These are phyloP conservation scores for Porites rus DNA, from an alignment of 92 coral and sea anemone genomes.

Conservation along the genomic window DNA sequence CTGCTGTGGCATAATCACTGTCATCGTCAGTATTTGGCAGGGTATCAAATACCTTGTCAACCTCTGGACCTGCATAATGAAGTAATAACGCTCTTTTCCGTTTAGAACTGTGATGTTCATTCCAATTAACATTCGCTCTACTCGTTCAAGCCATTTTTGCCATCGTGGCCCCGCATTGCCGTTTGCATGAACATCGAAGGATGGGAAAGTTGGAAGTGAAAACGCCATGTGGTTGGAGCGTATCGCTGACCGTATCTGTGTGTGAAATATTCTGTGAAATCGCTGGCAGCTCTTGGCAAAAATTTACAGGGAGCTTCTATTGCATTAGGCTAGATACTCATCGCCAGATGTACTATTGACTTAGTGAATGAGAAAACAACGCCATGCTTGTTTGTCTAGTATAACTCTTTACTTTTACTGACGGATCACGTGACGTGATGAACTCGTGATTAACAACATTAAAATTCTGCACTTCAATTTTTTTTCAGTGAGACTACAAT, in stretches of 20 bases:
- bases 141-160: slow-evolving; percentile 59
- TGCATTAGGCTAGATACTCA: neutral
- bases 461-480: too few species aligned
- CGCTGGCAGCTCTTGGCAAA: slow-evolving; percentile 9
- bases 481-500: too few species aligned
- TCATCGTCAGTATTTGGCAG: slow-evolving; percentile 53
- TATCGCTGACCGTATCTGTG: slow-evolving; percentile 12
- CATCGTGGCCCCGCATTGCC: slow-evolving; percentile 71
- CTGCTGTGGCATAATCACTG: slow-evolving; percentile 57
- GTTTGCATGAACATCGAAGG: slow-evolving; percentile 67
- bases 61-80: slow-evolving; percentile 67
- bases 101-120: slow-evolving; percentile 58
- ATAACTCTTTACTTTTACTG: too few species aligned
- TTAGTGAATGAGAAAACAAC: neutral
- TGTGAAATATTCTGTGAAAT: slow-evolving; percentile 1
- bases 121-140: slow-evolving; percentile 62
- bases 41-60: neutral
- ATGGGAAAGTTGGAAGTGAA: slow-evolving; percentile 25
- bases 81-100: slow-evolving; percentile 67
- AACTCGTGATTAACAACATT: too few species aligned
- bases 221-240: slow-evolving; percentile 32
- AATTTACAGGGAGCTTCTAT: slow-evolving; percentile 12
- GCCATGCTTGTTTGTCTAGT: neutral
- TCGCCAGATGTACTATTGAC: slow-evolving; percentile 3
- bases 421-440: too few species aligned